phyloP scores from a whole-genome alignment of 2,113 vertebrate species.

The Ardeotis arabs region DNA sequence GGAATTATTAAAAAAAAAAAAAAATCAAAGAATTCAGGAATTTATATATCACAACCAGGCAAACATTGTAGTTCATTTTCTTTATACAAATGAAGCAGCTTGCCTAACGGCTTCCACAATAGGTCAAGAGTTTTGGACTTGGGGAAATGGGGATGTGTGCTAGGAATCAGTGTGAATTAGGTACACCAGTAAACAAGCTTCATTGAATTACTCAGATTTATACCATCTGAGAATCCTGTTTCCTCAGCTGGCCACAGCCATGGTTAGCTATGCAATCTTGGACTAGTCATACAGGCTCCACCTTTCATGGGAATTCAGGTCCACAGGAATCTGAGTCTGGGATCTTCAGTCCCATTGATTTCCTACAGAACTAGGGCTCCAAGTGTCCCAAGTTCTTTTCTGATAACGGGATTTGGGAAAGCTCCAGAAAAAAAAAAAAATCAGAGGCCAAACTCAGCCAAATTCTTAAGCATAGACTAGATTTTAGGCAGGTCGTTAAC shows the following conservation, averaged over 20 bases:
- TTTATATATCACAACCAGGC: neutral
- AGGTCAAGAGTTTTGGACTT: neutral
- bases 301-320: neutral
- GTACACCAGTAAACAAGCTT: conserved; percentile 3
- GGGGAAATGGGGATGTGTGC: neutral
- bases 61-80: neutral
- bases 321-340: neutral
- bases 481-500: conserved; percentile 1
- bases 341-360: neutral
- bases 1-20: neutral
- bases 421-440: neutral
- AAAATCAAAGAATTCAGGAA: neutral
- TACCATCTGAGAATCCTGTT: neutral
- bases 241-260: neutral
- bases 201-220: neutral
- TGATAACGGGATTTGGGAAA: neutral
- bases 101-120: neutral
- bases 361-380: neutral
- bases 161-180: neutral
- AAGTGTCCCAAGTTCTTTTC: neutral
- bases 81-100: neutral
- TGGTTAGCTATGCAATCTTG: neutral
- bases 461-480: neutral
- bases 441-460: neutral
- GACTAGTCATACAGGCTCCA: neutral